Evolutionary conservation across 2,888 invertebrate species (phyloP), one percentile per base, ranked within the genome.

Genomic region (Drosophila subquinaria): DNA sequence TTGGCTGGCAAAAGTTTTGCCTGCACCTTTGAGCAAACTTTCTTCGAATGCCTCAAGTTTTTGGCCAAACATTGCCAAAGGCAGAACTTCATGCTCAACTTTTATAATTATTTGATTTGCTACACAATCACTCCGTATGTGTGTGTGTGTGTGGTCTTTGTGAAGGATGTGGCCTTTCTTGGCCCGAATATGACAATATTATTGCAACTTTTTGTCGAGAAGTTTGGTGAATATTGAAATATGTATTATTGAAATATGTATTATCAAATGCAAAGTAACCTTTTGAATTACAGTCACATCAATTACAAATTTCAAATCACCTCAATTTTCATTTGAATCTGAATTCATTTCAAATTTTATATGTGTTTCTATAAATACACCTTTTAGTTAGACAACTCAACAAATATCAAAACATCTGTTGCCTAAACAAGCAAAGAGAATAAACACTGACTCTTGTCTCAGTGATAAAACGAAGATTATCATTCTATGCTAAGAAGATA

Each of bases 41-140:
- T 71, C 71, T 63, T 69, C 52, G 61, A 53, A 65, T 73, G 73
- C 57, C 72, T 73, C 73, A 80, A 84, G 78, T 88, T 88, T 77
- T 79, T 59, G 60, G 50, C 66, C 77, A 80, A 80, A 79, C 79
- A 69, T 67, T 69, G 75, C 75, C 81, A 67, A 79, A 76, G 75
- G 78, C 80, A 5, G n/a, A 42, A 55, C 52, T 67, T 62, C 63
- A 72, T 62, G 80, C 78, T 68, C 69, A 91, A 90, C 85, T 91
- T 90, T 91, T 90, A 85, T 90, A 90, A 90, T 90, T 90, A 90
- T 90, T 90, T 82, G 88, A 90, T 90, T 89, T 90, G 82, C 81
- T 82, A 79, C 67, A 82, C 70, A 73, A 57, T 67, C 61, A 65
- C 51, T 30, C 4, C 51, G 20, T 45, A 23, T 45, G 45, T 2